Evolutionary conservation across 2,888 invertebrate species (phyloP).

Genomic region (Dasypolia templi): DNA sequence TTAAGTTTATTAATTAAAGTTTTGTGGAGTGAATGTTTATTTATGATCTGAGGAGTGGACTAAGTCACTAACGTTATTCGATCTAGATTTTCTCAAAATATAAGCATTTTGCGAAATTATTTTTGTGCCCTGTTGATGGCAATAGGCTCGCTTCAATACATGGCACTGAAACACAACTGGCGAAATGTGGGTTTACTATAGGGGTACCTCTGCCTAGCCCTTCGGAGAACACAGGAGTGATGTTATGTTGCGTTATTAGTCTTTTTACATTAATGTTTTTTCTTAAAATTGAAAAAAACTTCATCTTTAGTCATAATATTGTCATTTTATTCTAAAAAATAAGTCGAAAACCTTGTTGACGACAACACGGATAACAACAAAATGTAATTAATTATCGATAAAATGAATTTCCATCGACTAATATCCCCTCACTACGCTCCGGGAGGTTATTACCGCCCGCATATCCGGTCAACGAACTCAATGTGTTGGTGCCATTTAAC

Average conservation of each 20-base stretch:
- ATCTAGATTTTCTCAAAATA: not conserved
- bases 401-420: slow-evolving; percentile 64
- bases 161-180: too few relatives aligned
- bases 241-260: not conserved
- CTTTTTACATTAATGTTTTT: not conserved
- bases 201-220: not conserved
- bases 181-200: not conserved
- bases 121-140: not conserved
- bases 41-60: not conserved
- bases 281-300: not conserved
- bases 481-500: slow-evolving; percentile 41
- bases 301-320: not conserved
- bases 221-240: not conserved
- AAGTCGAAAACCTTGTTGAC: slow-evolving; percentile 8
- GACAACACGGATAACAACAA: slow-evolving; percentile 4
- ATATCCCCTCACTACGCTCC: slow-evolving; percentile 68
- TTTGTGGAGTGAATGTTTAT: not conserved
- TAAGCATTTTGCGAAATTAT: not conserved
- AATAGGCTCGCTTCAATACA: too few relatives aligned
- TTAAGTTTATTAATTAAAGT: slow-evolving; percentile 1
- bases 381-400: slow-evolving; percentile 62
- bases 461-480: slow-evolving; percentile 74
- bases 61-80: too few relatives aligned
- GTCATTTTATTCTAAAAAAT: slow-evolving; percentile 6
- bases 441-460: slow-evolving; percentile 75